Evolutionary conservation across 23 tunicate genomes (phyloP), one percentile per base, ranked within the genome.

Genomic region (Phallusia fumigata): DNA sequence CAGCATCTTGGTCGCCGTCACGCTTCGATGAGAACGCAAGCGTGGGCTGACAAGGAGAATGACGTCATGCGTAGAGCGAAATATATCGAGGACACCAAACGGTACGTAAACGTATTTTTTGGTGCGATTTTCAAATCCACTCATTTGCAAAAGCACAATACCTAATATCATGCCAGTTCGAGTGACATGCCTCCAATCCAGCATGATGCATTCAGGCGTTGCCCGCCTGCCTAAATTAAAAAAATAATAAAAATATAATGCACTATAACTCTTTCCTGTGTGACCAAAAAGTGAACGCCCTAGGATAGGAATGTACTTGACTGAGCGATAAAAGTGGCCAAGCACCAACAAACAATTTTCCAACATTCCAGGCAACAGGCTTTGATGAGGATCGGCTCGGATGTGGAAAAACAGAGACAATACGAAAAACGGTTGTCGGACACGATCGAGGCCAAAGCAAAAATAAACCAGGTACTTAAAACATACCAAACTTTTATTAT

Each of bases 371-470:
- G 98, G 51, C 82, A 83, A 58, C 87, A 89, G 82, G 85, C 90
- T 5, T 44, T 94, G 83, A 82, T 79, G 86, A 82, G 98, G 76
- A 86, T 94, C 18, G 86, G 95, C 10, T 86, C 90, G 11, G 98
- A 94, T 40, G 84, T 89, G 58, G 95, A 94, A 51, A 89, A 86
- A 72, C 98, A 94, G 50, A 47, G 80, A 40, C 77, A 74, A 33
- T 89, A 89, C 31, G 98, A 94, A 51, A 73, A 83, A 50, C 81
- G 82, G 76, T 53, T 89, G 31, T 31, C 58, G 10, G 77, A 89
- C 53, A 89, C 94, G 5, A 83, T 94, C 47, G 93, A 94, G 30
- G 98, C 98, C 0, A 94, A 94, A 73, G 35, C 95, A 72, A 94
- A 89, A 52, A 94, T 94, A 15, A 94, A 85, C 64, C 98, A 94